Conservation (phyloP, 2,113 vertebrate genomes). For the Syngnathus floridae region DNA sequence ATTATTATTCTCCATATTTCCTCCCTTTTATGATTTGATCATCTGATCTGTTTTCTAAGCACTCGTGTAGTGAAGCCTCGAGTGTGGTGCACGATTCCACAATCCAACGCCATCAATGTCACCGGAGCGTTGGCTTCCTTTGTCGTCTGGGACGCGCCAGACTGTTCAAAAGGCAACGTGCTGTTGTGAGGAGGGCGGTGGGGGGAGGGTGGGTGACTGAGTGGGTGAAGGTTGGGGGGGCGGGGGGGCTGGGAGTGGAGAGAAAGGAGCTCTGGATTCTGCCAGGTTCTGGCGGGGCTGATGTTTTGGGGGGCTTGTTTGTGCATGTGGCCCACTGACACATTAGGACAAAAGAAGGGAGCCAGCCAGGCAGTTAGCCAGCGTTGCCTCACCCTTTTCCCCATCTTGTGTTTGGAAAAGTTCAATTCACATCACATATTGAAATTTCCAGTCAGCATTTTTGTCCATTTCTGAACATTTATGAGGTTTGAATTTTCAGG, state of each 20-base stretch:
- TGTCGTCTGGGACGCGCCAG: conserved; percentile 76
- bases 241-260: neutral
- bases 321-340: conserved; percentile 52
- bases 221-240: neutral
- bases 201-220: neutral
- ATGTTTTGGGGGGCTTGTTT: conserved; percentile 38
- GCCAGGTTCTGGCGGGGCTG: conserved; percentile 6
- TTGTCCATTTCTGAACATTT: neutral
- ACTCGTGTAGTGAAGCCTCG: neutral
- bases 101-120: conserved; percentile 68
- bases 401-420: conserved; percentile 15
- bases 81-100: conserved; percentile 52
- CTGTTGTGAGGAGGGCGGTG: conserved; percentile 15
- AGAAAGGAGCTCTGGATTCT: conserved; percentile 26
- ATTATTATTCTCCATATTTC: no score
- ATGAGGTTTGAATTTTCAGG: no score
- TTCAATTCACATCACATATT: conserved; percentile 12
- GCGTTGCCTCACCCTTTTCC: conserved; percentile 20
- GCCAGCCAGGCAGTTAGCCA: conserved; percentile 6
- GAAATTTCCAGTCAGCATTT: neutral
- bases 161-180: conserved; percentile 65
- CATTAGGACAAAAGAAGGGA: conserved; percentile 53
- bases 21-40: neutral
- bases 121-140: conserved; percentile 68
- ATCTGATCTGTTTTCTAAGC: neutral